Percentiles rank a stretch among this genome's conserved stretches.
These are phyloP conservation scores for Orthosia gracilis DNA, from an alignment of 2,888 invertebrate species.

Conservation along the genomic window DNA sequence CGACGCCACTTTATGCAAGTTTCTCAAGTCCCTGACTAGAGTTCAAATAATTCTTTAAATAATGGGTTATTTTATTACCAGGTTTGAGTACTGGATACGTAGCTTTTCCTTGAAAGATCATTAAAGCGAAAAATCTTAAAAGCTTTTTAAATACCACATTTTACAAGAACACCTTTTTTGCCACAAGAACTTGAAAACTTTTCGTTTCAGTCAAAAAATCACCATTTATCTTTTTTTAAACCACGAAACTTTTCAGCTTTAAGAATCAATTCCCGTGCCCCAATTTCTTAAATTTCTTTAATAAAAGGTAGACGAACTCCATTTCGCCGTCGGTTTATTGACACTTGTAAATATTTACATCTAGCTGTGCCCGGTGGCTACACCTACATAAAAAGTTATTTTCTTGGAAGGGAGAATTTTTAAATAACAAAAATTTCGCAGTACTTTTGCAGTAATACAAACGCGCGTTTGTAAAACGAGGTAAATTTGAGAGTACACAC, in stretches of 20 bases:
- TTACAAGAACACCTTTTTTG: constrained; percentile 20
- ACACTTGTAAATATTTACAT: constrained; percentile 39
- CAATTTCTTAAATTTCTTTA: constrained; percentile 32
- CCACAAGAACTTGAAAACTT: constrained; percentile 40
- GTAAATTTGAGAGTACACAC: background rate
- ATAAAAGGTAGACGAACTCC: constrained; percentile 11
- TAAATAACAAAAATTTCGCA: too few species aligned
- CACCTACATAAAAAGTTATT: background rate
- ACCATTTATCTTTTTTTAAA: constrained; percentile 57
- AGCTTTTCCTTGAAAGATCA: background rate
- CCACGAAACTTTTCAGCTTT: constrained; percentile 41
- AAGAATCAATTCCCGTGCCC: constrained; percentile 45
- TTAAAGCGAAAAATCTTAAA: constrained; percentile 11
- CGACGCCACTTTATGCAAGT: too few species aligned
- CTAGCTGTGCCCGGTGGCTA: background rate
- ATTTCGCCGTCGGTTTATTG: constrained; percentile 23
- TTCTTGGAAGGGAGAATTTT: background rate
- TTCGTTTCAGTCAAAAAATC: constrained; percentile 40
- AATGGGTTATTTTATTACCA: background rate
- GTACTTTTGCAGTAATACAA: too few species aligned
- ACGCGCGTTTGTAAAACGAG: background rate
- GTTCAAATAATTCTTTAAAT: too few species aligned
- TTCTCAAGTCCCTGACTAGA: too few species aligned
- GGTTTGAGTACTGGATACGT: background rate
- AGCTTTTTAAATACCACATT: constrained; percentile 18